These are phyloP conservation scores for Rhyacichthys aspro DNA, from an alignment of 2,797 vertebrate genomes.

Conservation along the genomic window DNA sequence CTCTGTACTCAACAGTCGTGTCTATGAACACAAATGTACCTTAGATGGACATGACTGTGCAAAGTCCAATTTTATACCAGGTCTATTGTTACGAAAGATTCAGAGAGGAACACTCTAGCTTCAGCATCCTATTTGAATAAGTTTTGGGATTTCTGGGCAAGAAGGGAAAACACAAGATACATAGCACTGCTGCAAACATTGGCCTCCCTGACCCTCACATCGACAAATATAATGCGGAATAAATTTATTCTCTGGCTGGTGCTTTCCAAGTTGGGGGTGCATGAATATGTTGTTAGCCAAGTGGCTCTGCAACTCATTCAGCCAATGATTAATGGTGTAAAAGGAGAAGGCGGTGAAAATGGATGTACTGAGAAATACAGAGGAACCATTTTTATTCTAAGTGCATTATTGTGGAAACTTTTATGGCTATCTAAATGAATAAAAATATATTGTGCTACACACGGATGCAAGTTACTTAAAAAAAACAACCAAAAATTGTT, in stretches of 20 bases:
- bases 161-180: slow-evolving; percentile 4
- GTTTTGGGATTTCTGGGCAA: neutral
- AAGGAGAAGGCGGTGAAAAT: neutral
- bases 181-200: slow-evolving; percentile 13
- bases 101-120: slow-evolving; percentile 42
- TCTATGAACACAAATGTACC: slow-evolving; percentile 59
- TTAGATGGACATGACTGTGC: slow-evolving; percentile 67
- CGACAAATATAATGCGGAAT: slow-evolving; percentile 8
- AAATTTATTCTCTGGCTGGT: slow-evolving; percentile 26
- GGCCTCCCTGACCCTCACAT: slow-evolving; percentile 5
- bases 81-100: slow-evolving; percentile 25
- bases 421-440: too few species aligned
- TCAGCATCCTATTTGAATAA: slow-evolving; percentile 38
- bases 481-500: too few species aligned
- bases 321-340: slow-evolving; percentile 4
- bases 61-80: slow-evolving; percentile 59
- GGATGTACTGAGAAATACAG: neutral
- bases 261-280: slow-evolving; percentile 10
- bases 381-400: neutral
- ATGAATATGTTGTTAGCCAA: slow-evolving; percentile 8
- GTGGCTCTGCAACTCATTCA: slow-evolving; percentile 10
- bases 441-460: too few species aligned
- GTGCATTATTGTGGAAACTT: neutral
- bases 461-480: too few species aligned
- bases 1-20: slow-evolving; percentile 28